Evolutionary conservation across 2,113 vertebrate genomes (phyloP).

Genomic region (Dascyllus trimaculatus): DNA sequence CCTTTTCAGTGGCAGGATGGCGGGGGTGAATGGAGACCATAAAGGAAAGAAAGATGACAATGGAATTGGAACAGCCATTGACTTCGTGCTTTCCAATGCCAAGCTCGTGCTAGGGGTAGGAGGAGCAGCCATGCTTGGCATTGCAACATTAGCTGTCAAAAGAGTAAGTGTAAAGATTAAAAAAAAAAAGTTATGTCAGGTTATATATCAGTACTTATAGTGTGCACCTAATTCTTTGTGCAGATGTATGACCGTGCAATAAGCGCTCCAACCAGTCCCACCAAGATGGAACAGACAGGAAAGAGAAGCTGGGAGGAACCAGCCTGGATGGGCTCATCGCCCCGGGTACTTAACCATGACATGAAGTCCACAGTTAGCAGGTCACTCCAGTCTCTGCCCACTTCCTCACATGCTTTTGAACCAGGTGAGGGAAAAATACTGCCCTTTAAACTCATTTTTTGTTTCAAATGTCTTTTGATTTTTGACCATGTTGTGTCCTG

Average conservation of each 20-base stretch:
- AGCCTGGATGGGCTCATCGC: constrained; percentile 94
- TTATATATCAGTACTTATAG: too few species aligned
- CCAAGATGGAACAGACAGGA: constrained; percentile 89
- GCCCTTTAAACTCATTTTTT: fast-evolving
- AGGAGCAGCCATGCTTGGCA: constrained; percentile 97
- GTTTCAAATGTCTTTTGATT: background rate
- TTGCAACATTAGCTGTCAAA: constrained; percentile 96
- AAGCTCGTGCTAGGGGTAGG: constrained; percentile 97
- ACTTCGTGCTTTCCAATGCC: constrained; percentile 97
- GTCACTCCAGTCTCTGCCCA: constrained; percentile 94
- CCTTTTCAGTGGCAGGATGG: constrained; percentile 84
- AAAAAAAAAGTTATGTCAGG: too few species aligned
- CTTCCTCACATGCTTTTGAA: constrained; percentile 87
- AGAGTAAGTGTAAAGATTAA: constrained; percentile 85
- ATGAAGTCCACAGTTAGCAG: constrained; percentile 95
- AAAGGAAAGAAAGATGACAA: constrained; percentile 96
- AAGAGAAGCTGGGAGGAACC: constrained; percentile 99
- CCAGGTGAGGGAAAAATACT: constrained; percentile 59
- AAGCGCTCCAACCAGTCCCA: constrained; percentile 96
- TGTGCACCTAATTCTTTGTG: background rate
- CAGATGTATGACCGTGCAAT: constrained; percentile 98
- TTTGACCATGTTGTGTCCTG: background rate
- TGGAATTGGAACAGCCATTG: constrained; percentile 94
- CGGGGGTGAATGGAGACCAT: constrained; percentile 90
- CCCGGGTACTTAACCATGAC: constrained; percentile 89